Evolutionary conservation across 1,140 invertebrate species (phyloP).

Genomic region (Andrena cerasifolii): DNA sequence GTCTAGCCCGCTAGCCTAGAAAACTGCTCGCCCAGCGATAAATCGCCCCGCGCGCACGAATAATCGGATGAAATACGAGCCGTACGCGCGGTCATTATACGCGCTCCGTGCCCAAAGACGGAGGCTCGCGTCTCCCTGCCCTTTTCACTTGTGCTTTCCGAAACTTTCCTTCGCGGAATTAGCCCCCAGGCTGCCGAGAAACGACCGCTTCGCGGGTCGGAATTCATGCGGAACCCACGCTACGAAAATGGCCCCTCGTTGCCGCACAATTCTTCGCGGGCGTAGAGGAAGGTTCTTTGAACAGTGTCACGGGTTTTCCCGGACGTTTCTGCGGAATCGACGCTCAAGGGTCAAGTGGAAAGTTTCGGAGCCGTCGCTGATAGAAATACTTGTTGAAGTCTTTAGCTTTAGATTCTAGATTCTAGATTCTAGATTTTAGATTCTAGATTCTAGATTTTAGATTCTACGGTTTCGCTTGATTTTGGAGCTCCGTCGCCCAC

Average conservation of each 20-base stretch:
- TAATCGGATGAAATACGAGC: conserved; percentile 51
- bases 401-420: too few species aligned
- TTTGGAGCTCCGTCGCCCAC: too few species aligned
- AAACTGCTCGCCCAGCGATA: conserved; percentile 66
- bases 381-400: not conserved
- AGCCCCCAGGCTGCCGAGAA: not conserved
- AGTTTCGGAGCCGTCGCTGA: not conserved
- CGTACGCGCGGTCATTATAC: conserved; percentile 21
- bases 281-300: not conserved
- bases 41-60: conserved; percentile 46
- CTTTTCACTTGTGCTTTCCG: not conserved
- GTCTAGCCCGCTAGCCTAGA: conserved; percentile 65
- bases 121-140: not conserved
- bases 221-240: not conserved
- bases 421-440: too few species aligned
- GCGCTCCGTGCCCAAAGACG: conserved; percentile 19
- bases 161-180: not conserved
- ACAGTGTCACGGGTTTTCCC: not conserved
- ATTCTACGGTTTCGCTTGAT: too few species aligned
- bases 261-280: not conserved
- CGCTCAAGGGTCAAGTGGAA: not conserved
- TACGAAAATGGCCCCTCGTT: too few species aligned
- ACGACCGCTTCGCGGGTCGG: not conserved
- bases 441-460: not conserved
- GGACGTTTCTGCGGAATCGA: not conserved